Percentiles rank a stretch among this genome's conserved stretches.
Conservation (phyloP, 1,140 invertebrate genomes). For the Cydia strobilella region DNA sequence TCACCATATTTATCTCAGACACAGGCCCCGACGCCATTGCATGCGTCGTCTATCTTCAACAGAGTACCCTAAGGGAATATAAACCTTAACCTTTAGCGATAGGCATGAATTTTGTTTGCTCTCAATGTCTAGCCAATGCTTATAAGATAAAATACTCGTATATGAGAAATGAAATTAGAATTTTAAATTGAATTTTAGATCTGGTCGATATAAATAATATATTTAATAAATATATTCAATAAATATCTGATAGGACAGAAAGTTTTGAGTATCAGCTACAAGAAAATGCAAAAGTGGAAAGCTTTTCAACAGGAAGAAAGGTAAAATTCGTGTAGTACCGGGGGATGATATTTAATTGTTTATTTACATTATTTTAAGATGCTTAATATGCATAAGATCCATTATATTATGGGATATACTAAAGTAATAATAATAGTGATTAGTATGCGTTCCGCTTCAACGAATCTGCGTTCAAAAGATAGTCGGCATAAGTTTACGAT, state of each 20-base stretch:
- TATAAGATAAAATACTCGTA: neutral
- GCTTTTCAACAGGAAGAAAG: too few species aligned
- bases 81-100: neutral
- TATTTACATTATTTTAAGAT: too few species aligned
- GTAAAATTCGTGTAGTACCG: too few species aligned
- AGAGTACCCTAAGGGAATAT: neutral
- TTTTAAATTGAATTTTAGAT: neutral
- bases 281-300: too few species aligned
- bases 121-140: neutral
- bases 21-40: slow-evolving; percentile 4
- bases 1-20: slow-evolving; percentile 24
- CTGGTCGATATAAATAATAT: too few species aligned
- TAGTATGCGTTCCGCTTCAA: slow-evolving; percentile 9
- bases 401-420: too few species aligned
- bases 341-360: too few species aligned
- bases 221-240: too few species aligned
- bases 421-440: too few species aligned
- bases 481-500: neutral
- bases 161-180: slow-evolving; percentile 5
- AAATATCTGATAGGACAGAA: neutral
- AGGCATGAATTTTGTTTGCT: neutral
- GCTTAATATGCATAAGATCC: too few species aligned
- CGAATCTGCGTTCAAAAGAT: neutral
- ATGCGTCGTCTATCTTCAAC: slow-evolving; percentile 14
- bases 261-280: too few species aligned